Evolutionary conservation across 2,797 vertebrate species (phyloP).

Genomic region (Sandelia bainsii): DNA sequence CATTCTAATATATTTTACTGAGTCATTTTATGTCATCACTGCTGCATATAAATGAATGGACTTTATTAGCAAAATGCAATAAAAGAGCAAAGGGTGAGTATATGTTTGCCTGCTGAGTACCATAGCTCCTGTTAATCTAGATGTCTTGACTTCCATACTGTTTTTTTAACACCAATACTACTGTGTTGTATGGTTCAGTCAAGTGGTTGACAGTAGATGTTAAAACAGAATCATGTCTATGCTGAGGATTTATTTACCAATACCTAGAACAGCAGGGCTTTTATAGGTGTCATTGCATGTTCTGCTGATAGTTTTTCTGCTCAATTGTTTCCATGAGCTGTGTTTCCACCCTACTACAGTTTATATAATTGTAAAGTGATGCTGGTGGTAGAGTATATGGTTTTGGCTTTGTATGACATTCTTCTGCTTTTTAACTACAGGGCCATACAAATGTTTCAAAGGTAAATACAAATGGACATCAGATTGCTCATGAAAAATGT

Average conservation of each 20-base stretch:
- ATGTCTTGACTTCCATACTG: not conserved
- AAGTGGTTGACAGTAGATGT: not conserved
- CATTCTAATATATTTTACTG: not conserved
- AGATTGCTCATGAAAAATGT: conserved; percentile 18
- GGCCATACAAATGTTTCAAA: not conserved
- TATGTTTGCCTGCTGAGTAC: conserved; percentile 16
- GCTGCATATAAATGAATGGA: conserved; percentile 15
- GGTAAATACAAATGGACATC: conserved; percentile 18
- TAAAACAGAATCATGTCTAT: not conserved
- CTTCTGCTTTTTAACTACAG: not conserved
- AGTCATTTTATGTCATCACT: conserved; percentile 18
- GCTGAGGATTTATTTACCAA: not conserved
- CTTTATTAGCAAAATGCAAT: conserved; percentile 3
- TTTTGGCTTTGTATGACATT: conserved; percentile 4
- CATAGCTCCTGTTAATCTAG: not conserved
- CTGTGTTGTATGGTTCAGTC: not conserved
- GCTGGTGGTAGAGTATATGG: not conserved
- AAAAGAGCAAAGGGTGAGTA: too few relatives aligned
- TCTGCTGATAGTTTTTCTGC: conserved; percentile 9
- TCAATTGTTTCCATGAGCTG: too few relatives aligned
- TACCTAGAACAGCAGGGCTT: not conserved
- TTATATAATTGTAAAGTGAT: not conserved
- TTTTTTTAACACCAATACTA: not conserved
- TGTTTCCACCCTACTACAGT: not conserved
- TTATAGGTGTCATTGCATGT: not conserved